phyloP scores from a whole-genome alignment of 2,888 invertebrate genomes.

The Cheilosia soror region DNA sequence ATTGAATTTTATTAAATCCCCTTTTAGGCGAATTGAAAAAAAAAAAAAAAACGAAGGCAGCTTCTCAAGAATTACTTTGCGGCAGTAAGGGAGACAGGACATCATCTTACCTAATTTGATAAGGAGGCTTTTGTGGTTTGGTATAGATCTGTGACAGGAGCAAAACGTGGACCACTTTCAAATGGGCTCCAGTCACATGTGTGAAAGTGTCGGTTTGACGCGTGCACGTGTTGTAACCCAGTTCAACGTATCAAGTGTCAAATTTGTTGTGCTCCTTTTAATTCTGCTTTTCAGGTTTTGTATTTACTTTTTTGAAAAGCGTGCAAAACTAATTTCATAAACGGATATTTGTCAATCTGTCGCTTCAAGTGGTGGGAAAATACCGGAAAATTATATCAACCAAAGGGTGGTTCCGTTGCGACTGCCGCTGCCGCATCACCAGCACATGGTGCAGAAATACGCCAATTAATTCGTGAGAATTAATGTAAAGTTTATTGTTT shows the following conservation, averaged over 20 bases:
- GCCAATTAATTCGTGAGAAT: slow-evolving; percentile 73
- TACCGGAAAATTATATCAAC: slow-evolving; percentile 47
- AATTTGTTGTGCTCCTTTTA: slow-evolving; percentile 76
- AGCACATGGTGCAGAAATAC: slow-evolving; percentile 47
- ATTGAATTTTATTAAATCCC: slow-evolving; percentile 75
- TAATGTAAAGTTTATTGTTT: slow-evolving; percentile 72
- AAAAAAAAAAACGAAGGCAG: slow-evolving; percentile 48
- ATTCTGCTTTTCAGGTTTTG: slow-evolving; percentile 25
- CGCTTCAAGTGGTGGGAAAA: slow-evolving; percentile 61
- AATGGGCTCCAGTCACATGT: slow-evolving; percentile 62
- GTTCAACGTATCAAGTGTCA: slow-evolving; percentile 82
- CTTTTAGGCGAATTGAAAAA: slow-evolving; percentile 74
- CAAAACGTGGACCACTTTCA: slow-evolving; percentile 65
- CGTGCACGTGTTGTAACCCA: slow-evolving; percentile 63
- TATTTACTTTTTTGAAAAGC: slow-evolving; percentile 32
- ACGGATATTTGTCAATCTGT: slow-evolving; percentile 69
- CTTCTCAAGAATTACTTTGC: slow-evolving; percentile 52
- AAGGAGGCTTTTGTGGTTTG: slow-evolving; percentile 74
- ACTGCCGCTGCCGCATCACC: not conserved
- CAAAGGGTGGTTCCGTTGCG: slow-evolving; percentile 3
- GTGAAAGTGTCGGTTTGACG: slow-evolving; percentile 65
- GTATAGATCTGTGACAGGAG: slow-evolving; percentile 68
- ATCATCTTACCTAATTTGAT: slow-evolving; percentile 73
- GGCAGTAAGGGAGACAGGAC: slow-evolving; percentile 59
- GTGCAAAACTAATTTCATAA: slow-evolving; percentile 65